These are phyloP conservation scores for Ambastaia sidthimunki DNA, from an alignment of 2,797 vertebrate species.

Conservation along the genomic window DNA sequence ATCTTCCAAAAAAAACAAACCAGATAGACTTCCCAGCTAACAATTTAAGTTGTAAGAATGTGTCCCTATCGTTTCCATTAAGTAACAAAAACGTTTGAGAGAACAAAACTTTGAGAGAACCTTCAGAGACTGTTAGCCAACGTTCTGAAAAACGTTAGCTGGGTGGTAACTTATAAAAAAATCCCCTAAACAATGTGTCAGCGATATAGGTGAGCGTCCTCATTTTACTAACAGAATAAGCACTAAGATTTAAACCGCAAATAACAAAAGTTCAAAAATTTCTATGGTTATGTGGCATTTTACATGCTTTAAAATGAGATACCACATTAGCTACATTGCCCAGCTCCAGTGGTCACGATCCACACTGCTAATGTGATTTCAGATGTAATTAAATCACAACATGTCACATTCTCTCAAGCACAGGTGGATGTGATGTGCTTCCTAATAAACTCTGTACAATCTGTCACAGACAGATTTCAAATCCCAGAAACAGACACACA, in stretches of 20 bases:
- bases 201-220: no score
- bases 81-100: no score
- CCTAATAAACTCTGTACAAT: slow-evolving; percentile 7
- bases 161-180: no score
- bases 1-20: slow-evolving; percentile 40
- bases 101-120: no score
- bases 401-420: slow-evolving; percentile 1
- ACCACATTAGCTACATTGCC: background rate
- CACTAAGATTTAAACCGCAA: no score
- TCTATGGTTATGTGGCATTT: background rate
- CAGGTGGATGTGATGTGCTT: background rate
- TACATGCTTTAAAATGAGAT: background rate
- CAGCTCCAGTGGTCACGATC: background rate
- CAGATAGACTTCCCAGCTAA: background rate
- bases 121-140: no score
- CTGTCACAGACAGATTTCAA: slow-evolving; percentile 12
- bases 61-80: no score
- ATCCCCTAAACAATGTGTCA: no score
- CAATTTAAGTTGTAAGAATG: no score
- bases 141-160: no score
- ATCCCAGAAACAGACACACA: slow-evolving; percentile 23
- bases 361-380: background rate
- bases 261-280: background rate
- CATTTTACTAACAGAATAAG: no score
- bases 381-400: background rate